Percentiles rank a stretch among this genome's conserved stretches.
These are phyloP conservation scores for Lagorchestes hirsutus DNA, from an alignment of 2,797 vertebrate species.

Conservation along the genomic window DNA sequence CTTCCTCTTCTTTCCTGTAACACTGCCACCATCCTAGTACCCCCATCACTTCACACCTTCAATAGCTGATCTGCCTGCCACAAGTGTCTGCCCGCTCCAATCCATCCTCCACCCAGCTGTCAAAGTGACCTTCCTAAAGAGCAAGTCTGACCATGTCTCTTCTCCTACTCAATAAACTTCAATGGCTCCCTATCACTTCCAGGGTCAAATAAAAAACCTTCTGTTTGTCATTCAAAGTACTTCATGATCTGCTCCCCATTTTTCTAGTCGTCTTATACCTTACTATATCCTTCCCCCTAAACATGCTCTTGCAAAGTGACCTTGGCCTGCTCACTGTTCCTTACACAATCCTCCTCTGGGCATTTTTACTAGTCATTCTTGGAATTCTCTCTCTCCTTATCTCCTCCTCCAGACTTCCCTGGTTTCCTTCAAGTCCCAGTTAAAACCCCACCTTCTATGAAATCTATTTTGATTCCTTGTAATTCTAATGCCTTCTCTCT, in stretches of 20 bases:
- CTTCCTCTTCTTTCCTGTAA: background rate
- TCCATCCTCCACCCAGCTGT: background rate
- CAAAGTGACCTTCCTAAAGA: background rate
- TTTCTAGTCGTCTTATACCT: background rate
- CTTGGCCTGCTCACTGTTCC: background rate
- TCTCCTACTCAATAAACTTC: background rate
- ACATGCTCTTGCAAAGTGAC: background rate
- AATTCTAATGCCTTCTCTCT: background rate
- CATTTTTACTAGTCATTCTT: background rate
- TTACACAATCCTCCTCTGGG: background rate
- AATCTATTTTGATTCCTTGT: background rate
- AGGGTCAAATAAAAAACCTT: background rate
- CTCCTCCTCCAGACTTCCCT: background rate
- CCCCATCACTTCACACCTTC: background rate
- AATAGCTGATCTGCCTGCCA: background rate
- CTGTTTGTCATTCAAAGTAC: background rate
- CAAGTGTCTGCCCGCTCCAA: background rate
- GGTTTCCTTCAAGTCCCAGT: background rate
- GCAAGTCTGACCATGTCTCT: background rate
- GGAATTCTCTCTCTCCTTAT: background rate
- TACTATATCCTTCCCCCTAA: background rate
- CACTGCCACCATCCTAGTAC: background rate
- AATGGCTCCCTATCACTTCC: background rate
- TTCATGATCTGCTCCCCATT: background rate
- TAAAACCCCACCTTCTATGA: background rate